Conservation (phyloP, 1,140 invertebrate species). For the Pseudobourletiella spinata region DNA sequence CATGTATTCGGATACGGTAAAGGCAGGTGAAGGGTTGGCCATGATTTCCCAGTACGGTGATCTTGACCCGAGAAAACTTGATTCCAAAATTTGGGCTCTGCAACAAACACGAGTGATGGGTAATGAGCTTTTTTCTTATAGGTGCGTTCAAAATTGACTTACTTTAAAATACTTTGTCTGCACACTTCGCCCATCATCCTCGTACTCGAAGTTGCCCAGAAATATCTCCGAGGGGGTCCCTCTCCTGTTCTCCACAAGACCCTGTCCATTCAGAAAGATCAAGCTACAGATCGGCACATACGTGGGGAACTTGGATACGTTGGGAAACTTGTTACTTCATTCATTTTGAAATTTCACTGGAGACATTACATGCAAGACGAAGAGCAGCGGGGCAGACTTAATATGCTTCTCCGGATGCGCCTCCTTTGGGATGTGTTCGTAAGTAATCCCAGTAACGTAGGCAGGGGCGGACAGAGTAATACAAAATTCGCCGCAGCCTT, state of each 20-base stretch:
- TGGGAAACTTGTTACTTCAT: too few relatives aligned
- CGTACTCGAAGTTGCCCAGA: not conserved
- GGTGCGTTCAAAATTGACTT: not conserved
- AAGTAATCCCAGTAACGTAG: not conserved
- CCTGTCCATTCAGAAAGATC: too few relatives aligned
- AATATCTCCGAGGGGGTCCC: not conserved
- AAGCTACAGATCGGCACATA: too few relatives aligned
- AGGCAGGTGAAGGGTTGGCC: too few relatives aligned
- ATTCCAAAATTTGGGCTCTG: too few relatives aligned
- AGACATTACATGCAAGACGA: not conserved
- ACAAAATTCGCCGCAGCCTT: not conserved
- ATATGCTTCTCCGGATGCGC: constrained; percentile 1
- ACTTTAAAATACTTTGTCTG: not conserved
- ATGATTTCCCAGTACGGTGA: too few relatives aligned
- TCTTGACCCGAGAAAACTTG: too few relatives aligned
- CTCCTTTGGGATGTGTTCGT: not conserved
- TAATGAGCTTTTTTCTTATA: too few relatives aligned
- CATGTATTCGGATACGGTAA: too few relatives aligned
- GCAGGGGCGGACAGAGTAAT: not conserved
- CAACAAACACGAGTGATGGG: too few relatives aligned
- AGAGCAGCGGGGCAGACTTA: not conserved
- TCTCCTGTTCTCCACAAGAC: not conserved
- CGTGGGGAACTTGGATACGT: too few relatives aligned
- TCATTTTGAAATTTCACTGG: too few relatives aligned
- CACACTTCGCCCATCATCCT: not conserved